A percentile compares a stretch with the other conserved stretches of the same genome.
These are phyloP conservation scores for Megastigmus dorsalis DNA, from an alignment of 2,888 invertebrate species.

Conservation along the genomic window DNA sequence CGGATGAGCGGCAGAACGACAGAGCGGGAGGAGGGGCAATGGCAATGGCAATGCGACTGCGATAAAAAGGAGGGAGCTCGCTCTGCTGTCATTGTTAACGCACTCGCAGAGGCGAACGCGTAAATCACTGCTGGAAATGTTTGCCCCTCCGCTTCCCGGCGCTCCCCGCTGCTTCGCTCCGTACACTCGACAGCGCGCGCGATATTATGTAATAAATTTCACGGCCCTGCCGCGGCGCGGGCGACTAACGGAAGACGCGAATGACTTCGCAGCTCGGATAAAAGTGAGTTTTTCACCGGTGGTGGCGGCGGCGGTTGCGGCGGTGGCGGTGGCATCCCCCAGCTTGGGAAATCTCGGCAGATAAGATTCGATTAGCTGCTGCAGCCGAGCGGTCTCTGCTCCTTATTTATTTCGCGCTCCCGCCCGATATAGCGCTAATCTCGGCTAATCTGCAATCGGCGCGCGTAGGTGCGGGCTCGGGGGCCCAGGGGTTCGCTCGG, in stretches of 20 bases:
- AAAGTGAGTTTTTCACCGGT: neutral
- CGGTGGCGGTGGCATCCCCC: too few species aligned
- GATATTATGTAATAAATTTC: slow-evolving; percentile 42
- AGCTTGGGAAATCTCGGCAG: too few species aligned
- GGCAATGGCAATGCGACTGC: slow-evolving; percentile 25
- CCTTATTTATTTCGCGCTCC: neutral
- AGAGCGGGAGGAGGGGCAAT: neutral
- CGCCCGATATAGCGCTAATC: slow-evolving; percentile 14
- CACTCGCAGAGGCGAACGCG: slow-evolving; percentile 61
- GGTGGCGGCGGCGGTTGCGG: too few species aligned
- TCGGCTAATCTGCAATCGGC: slow-evolving; percentile 24
- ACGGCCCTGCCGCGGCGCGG: neutral
- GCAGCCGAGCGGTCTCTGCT: neutral
- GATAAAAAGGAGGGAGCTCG: slow-evolving; percentile 5
- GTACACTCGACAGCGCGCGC: too few species aligned
- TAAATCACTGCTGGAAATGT: slow-evolving; percentile 59
- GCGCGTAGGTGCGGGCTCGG: neutral
- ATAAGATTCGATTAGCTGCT: slow-evolving; percentile 24
- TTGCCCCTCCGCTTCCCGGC: neutral
- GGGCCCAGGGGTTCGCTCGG: slow-evolving; percentile 35
- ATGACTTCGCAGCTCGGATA: neutral
- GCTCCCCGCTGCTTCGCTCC: too few species aligned
- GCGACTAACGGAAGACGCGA: slow-evolving; percentile 35
- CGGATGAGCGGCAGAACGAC: neutral
- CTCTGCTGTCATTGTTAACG: slow-evolving; percentile 62